Percentiles rank a stretch among this genome's conserved stretches.
These are phyloP conservation scores for Cyclopterus lumpus DNA, from an alignment of 2,797 vertebrate genomes.

Conservation along the genomic window DNA sequence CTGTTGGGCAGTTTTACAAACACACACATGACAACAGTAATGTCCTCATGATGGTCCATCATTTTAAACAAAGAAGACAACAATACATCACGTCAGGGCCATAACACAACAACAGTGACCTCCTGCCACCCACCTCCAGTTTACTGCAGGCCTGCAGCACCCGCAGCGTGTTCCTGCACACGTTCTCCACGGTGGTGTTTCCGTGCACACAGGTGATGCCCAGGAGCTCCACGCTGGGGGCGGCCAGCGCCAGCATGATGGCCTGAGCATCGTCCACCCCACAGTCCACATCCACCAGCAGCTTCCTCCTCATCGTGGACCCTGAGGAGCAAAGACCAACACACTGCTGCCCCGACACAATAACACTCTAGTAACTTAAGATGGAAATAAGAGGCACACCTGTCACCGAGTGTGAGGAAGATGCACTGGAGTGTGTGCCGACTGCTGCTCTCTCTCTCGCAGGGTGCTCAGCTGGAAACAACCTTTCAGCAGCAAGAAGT, in stretches of 20 bases:
- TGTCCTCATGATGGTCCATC: slow-evolving; percentile 2
- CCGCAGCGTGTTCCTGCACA: slow-evolving; percentile 83
- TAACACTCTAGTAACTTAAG: not conserved
- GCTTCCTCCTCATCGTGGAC: slow-evolving; percentile 75
- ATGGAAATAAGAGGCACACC: not conserved
- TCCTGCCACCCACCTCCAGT: slow-evolving; percentile 76
- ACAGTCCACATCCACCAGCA: slow-evolving; percentile 80
- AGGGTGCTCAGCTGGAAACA: not conserved
- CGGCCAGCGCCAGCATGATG: slow-evolving; percentile 82
- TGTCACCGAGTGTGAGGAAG: slow-evolving; percentile 2
- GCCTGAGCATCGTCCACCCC: slow-evolving; percentile 86
- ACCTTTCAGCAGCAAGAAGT: slow-evolving; percentile 39
- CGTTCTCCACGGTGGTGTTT: slow-evolving; percentile 83
- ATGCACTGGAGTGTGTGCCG: not conserved
- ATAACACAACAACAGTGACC: not conserved
- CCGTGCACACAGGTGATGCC: slow-evolving; percentile 84
- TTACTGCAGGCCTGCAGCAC: slow-evolving; percentile 77
- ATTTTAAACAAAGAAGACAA: not conserved
- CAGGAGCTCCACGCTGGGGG: slow-evolving; percentile 75
- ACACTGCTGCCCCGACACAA: not conserved
- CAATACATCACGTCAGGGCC: too few species aligned
- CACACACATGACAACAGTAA: not conserved
- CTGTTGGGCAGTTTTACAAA: slow-evolving; percentile 12
- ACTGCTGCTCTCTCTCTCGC: not conserved
- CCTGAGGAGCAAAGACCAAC: slow-evolving; percentile 24